Evolutionary conservation across 2,797 vertebrate species (phyloP).

Genomic region (Rhinella marina): DNA sequence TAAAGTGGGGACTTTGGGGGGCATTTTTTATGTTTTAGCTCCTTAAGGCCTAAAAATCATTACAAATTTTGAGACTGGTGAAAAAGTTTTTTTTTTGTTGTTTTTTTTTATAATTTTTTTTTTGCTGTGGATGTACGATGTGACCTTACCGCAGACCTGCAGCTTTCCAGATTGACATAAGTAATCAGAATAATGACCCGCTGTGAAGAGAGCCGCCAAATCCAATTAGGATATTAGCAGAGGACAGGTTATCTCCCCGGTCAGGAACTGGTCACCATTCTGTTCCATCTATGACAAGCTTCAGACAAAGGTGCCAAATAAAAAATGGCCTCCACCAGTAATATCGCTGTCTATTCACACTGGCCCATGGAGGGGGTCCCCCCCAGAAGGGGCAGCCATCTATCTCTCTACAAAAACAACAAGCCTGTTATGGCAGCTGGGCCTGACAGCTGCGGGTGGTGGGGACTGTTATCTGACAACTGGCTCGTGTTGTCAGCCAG

Average conservation of each 20-base stretch:
- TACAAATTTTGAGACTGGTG: too few species aligned
- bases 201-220: neutral
- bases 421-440: neutral
- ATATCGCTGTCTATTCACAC: too few species aligned
- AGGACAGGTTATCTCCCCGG: conserved; percentile 5
- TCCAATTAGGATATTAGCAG: conserved; percentile 44
- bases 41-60: too few species aligned
- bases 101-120: neutral
- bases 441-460: too few species aligned
- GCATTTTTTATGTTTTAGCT: too few species aligned
- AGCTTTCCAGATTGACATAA: neutral
- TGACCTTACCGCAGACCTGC: neutral
- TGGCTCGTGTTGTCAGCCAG: too few species aligned
- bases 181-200: neutral
- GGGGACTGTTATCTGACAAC: too few species aligned
- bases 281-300: neutral
- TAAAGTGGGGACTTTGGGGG: too few species aligned
- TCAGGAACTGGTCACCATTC: neutral
- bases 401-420: neutral
- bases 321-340: too few species aligned
- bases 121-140: neutral
- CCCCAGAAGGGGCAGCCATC: too few species aligned
- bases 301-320: neutral
- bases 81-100: too few species aligned
- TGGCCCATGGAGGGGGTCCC: too few species aligned